These are phyloP conservation scores for Sander vitreus DNA, from an alignment of 2,113 vertebrate genomes.

Conservation along the genomic window DNA sequence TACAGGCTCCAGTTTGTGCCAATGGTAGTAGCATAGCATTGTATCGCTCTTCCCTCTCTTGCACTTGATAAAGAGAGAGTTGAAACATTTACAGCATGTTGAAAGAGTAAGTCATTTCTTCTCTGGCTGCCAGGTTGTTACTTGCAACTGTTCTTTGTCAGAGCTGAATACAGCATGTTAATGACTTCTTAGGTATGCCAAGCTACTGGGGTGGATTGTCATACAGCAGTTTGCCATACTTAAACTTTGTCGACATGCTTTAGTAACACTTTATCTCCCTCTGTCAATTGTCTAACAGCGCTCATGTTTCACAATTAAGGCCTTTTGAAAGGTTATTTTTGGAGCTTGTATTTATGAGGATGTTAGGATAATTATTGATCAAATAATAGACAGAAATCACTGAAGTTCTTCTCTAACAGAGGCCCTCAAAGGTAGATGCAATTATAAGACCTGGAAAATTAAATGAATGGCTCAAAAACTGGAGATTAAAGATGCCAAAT, in stretches of 20 bases:
- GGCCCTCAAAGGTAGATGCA: background rate
- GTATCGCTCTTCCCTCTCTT: background rate
- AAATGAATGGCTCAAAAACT: background rate
- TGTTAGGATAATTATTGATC: too few relatives aligned
- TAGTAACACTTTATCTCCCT: constrained; percentile 28
- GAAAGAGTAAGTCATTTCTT: background rate
- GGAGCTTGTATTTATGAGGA: background rate
- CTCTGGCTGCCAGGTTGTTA: background rate
- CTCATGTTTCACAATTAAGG: constrained; percentile 27
- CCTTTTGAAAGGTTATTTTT: constrained; percentile 30
- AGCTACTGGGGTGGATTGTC: constrained; percentile 4
- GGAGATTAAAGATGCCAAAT: background rate
- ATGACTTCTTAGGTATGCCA: constrained; percentile 36
- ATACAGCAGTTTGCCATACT: constrained; percentile 17
- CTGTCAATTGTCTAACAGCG: background rate
- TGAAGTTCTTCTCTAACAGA: too few relatives aligned
- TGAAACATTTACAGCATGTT: constrained; percentile 6
- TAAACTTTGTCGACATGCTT: constrained; percentile 49
- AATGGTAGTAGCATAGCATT: accelerated
- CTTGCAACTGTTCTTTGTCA: constrained; percentile 3
- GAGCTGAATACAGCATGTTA: constrained; percentile 25
- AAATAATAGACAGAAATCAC: too few relatives aligned
- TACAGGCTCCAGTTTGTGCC: background rate
- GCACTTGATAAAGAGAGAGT: background rate
- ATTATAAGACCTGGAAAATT: background rate